Conservation (phyloP, 2,888 invertebrate genomes). For the Euplagia quadripunctaria region DNA sequence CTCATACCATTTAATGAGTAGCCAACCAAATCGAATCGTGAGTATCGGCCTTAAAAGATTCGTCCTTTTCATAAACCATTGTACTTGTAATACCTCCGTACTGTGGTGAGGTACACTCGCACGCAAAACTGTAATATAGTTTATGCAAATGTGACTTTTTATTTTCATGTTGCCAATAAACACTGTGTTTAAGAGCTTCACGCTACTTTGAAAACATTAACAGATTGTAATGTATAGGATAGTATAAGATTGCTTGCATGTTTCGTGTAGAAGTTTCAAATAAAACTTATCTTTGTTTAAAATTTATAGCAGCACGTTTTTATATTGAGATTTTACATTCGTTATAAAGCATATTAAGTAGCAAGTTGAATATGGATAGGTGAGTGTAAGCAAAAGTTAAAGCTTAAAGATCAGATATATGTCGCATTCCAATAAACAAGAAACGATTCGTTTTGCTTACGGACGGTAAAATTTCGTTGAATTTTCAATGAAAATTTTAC, state of each 20-base stretch:
- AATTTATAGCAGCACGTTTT: neutral
- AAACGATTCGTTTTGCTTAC: too few species aligned
- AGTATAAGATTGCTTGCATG: neutral
- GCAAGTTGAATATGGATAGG: too few species aligned
- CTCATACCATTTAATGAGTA: neutral
- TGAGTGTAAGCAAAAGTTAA: too few species aligned
- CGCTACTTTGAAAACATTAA: constrained; percentile 30
- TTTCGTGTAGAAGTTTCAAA: neutral
- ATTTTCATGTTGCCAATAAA: constrained; percentile 21
- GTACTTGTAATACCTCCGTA: constrained; percentile 12
- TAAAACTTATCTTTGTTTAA: neutral
- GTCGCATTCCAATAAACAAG: too few species aligned
- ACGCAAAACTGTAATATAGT: constrained; percentile 27
- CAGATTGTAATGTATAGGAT: constrained; percentile 17
- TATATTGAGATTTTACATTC: too few species aligned
- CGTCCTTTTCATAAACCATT: constrained; percentile 31
- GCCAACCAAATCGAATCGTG: neutral
- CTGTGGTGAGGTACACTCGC: constrained; percentile 18
- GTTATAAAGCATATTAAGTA: too few species aligned
- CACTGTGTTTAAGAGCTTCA: constrained; percentile 23
- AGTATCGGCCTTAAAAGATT: constrained; percentile 31
- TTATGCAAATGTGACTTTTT: constrained; percentile 27
- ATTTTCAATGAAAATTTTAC: too few species aligned
- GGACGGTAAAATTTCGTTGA: too few species aligned
- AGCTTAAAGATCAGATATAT: too few species aligned